Conservation (phyloP, 30 jellyfish, hydroid and myxozoan genomes). For the Chironex yamaguchii region DNA sequence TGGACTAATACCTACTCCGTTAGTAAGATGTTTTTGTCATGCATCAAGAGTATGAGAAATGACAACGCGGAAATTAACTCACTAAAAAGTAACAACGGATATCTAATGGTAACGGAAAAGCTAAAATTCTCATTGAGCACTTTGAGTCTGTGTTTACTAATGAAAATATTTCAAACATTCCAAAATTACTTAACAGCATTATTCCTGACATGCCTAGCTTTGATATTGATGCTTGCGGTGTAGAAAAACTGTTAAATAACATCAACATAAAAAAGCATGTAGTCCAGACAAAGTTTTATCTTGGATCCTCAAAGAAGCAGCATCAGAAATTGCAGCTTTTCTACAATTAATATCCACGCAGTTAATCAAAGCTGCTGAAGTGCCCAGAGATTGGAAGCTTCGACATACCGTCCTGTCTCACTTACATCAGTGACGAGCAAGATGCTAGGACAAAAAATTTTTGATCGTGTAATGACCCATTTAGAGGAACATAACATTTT, state of each 20-base stretch:
- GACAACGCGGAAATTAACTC: not conserved
- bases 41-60: not conserved
- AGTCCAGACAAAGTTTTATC: not conserved
- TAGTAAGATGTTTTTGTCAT: not conserved
- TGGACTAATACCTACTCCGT: not conserved
- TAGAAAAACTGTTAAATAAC: not conserved
- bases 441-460: slow-evolving; percentile 10
- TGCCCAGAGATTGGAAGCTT: not conserved
- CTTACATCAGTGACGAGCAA: not conserved
- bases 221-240: not conserved
- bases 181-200: not conserved
- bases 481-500: slow-evolving; percentile 25
- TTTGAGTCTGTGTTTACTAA: not conserved
- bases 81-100: not conserved
- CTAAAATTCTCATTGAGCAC: not conserved
- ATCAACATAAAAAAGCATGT: not conserved
- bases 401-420: not conserved
- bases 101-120: not conserved
- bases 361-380: not conserved
- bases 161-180: not conserved
- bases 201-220: not conserved
- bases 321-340: not conserved
- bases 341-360: not conserved
- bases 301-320: not conserved
- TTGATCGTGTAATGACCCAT: slow-evolving; percentile 10